phyloP scores from a whole-genome alignment of 2,888 invertebrate genomes.

The Oxystoma pomonae region DNA sequence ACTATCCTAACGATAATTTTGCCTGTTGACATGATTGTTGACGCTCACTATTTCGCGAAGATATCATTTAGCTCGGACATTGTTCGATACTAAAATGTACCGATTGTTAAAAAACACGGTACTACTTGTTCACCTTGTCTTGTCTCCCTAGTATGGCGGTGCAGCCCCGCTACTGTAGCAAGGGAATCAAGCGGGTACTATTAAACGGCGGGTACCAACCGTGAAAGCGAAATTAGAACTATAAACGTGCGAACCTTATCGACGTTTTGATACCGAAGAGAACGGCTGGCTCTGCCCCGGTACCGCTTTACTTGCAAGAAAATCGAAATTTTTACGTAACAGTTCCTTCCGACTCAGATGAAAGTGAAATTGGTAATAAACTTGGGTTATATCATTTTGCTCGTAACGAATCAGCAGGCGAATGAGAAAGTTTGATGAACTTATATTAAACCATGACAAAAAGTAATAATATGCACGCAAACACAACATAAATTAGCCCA shows the following conservation, averaged over 20 bases:
- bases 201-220: background rate
- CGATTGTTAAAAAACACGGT: constrained; percentile 29
- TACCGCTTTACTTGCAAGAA: background rate
- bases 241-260: background rate
- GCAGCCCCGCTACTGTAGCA: constrained; percentile 27
- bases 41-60: constrained; percentile 24
- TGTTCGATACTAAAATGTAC: constrained; percentile 18
- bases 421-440: background rate
- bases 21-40: constrained; percentile 39
- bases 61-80: constrained; percentile 23
- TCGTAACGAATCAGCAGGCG: background rate
- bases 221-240: background rate
- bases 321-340: background rate
- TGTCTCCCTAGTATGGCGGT: constrained; percentile 23
- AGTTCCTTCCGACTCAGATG: background rate
- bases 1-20: constrained; percentile 49
- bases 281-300: background rate
- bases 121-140: constrained; percentile 36
- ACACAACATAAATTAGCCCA: too few species aligned
- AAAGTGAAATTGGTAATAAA: background rate
- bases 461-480: too few species aligned
- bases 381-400: background rate
- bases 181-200: background rate
- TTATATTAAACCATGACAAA: background rate
- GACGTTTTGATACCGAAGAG: background rate